Conservation (phyloP, 1,140 invertebrate genomes). For the Antheraea mylitta region DNA sequence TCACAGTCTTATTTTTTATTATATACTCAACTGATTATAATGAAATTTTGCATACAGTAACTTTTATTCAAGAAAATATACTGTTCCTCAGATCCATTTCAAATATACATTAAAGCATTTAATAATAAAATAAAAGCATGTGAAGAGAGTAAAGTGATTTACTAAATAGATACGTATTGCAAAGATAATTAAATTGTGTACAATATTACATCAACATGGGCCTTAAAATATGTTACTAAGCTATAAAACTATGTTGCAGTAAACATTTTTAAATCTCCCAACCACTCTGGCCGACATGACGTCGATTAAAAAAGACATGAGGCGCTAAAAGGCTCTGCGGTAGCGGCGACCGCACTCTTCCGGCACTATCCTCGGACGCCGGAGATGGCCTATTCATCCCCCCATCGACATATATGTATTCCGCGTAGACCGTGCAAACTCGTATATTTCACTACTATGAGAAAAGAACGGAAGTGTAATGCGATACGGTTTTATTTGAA, state of each 20-base stretch:
- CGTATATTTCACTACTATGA: conserved; percentile 10
- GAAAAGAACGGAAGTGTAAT: conserved; percentile 16
- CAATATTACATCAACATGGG: neutral
- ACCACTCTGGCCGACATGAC: conserved; percentile 9
- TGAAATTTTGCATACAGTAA: no score
- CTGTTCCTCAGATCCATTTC: no score
- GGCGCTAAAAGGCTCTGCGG: conserved; percentile 28
- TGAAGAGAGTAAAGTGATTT: no score
- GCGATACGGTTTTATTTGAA: conserved; percentile 18
- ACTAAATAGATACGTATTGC: no score
- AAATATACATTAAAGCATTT: no score
- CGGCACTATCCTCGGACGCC: conserved; percentile 25
- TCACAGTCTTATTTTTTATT: no score
- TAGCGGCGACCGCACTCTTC: conserved; percentile 18
- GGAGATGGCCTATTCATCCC: conserved; percentile 30
- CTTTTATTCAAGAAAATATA: no score
- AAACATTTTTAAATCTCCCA: conserved; percentile 2
- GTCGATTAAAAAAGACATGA: conserved; percentile 20
- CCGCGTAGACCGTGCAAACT: conserved; percentile 2
- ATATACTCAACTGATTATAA: no score
- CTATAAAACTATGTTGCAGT: neutral
- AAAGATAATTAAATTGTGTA: neutral
- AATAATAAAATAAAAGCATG: no score
- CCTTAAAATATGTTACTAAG: neutral
- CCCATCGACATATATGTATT: conserved; percentile 23